Percentiles rank a stretch among this genome's conserved stretches.
Evolutionary conservation across 2,797 vertebrate genomes (phyloP).

Genomic region (Luscinia luscinia): DNA sequence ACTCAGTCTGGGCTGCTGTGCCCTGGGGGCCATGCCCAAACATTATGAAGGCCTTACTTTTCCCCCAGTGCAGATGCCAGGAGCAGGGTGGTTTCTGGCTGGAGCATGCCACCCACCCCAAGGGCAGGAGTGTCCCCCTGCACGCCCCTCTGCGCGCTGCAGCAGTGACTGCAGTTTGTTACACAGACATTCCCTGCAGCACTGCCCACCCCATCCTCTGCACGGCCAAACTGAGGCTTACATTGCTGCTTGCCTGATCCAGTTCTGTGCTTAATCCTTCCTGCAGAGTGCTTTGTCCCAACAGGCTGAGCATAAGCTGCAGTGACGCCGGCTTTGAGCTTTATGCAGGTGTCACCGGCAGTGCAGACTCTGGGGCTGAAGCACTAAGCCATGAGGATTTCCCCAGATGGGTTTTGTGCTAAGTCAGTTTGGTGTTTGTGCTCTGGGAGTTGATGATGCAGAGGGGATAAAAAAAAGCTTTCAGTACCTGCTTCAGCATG

Average conservation of each 20-base stretch:
- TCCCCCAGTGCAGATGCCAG: background rate
- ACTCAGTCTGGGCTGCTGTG: background rate
- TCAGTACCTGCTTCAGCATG: background rate
- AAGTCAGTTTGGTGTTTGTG: background rate
- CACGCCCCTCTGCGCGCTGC: background rate
- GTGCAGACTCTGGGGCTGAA: background rate
- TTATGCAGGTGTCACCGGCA: background rate
- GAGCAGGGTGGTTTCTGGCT: background rate
- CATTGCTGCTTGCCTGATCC: background rate
- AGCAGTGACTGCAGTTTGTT: background rate
- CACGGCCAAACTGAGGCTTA: background rate
- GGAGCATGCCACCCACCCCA: background rate
- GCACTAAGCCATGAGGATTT: background rate
- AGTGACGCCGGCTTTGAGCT: background rate
- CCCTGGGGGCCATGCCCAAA: background rate
- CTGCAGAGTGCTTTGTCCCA: background rate
- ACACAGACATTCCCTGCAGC: background rate
- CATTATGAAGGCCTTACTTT: background rate
- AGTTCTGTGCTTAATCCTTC: slow-evolving; percentile 10
- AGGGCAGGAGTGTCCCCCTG: background rate
- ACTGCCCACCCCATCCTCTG: background rate
- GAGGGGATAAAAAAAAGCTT: background rate
- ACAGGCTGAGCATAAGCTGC: background rate
- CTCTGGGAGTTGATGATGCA: background rate
- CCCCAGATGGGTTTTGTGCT: background rate